Evolutionary conservation across 2,888 invertebrate genomes (phyloP), one percentile per base, ranked within the genome.

Genomic region (Myopa tessellatipennis): DNA sequence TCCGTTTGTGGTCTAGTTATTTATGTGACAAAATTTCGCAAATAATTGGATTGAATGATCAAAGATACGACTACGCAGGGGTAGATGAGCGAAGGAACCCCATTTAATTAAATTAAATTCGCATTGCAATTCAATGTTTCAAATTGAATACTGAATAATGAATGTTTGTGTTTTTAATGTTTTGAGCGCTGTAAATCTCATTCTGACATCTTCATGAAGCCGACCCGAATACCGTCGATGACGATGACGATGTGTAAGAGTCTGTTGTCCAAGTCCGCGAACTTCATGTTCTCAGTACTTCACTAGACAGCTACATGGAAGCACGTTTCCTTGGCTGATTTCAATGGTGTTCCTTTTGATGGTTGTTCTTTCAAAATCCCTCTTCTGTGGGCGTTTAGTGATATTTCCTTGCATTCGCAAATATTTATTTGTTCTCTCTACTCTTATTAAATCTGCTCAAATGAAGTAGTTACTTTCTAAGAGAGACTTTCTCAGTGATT

Each of bases 11-110:
- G n/a, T 74, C 74, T 85, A 85, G 87, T 88, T 87, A 88, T 88
- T 88, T 88, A 88, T 88, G 88, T 88, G 88, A 88, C 88, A 88
- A 88, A 88, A 88, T 88, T 88, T 86, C 85, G 85, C 88, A 88
- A 88, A 88, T 88, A 88, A 88, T 88, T 88, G 87, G 87, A 88
- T 88, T 88, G 87, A 88, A 85, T 85, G 87, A 87, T 87, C 87
- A 85, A 85, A 87, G 86, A 87, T 87, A 85, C 52, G 60, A 45
- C 84, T 83, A 84, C 82, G 84, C 80, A 79, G 80, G 80, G 81
- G 74, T 79, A 78, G 16, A 14, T 78, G 77, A 76, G 52, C 63
- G 61, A 34, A 26, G 74, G 63, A 36, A 34, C 69, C 74, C 73
- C 76, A 85, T 87, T 87, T 86, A 87, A 87, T 87, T 87, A 87